Evolutionary conservation across 2,888 invertebrate species (phyloP), one percentile per base, ranked within the genome.

Genomic region (Griposia aprilina): DNA sequence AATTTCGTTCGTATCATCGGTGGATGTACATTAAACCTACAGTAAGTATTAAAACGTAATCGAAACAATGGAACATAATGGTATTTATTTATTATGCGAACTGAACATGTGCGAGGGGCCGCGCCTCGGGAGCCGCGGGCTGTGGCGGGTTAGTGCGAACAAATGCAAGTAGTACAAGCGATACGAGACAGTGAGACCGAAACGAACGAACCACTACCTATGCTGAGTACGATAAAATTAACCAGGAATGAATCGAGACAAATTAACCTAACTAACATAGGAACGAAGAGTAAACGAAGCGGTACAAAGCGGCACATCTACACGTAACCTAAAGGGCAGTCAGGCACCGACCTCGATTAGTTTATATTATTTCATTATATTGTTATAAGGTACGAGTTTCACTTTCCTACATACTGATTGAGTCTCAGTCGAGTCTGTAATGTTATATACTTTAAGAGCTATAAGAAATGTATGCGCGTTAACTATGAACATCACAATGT

Each of bases 401-500:
- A 91, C 91, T 91, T 92, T 91, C 92, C 93, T 94, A 96, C 92
- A 91, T 93, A 94, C 94, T 93, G 94, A 92, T 93, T 87, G 91
- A 89, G 91, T 90, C 82, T 96, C 96, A 96, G 95, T 96, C 95
- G 94, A 92, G 93, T 93, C 93, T 93, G 93, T 93, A 81, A 93
- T 85, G 86, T 86, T 83, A 81, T 81, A 92, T 90, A 93, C 92
- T 84, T 93, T 92, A 93, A 95, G 93, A 94, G 93, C 95, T 96
- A 95, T 93, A 92, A 94, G 92, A 95, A 93, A 94, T 94, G 96
- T 96, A 95, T 94, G 94, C 94, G 94, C 92, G 93, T 93, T 93
- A 95, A 90, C 94, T 96, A 96, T 96, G 93, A 95, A 94, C 94
- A 96, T 96, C 95, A 96, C 95, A 96, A 92, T 95, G 95, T 94